Evolutionary conservation across 53 echinoderm and acorn worm genomes (phyloP).

Genomic region (Henricia sp.): DNA sequence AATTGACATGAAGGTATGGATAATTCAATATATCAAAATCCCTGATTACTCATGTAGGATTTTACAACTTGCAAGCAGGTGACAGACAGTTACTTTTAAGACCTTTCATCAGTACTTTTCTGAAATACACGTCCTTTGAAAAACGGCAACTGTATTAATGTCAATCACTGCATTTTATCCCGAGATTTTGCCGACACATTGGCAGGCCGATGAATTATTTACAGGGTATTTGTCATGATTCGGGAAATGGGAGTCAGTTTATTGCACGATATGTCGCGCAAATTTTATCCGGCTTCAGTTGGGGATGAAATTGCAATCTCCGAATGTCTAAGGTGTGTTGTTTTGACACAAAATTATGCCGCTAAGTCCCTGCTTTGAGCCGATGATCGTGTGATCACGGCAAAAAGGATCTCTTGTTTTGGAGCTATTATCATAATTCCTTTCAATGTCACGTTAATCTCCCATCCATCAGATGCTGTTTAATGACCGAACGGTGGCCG

Average conservation of each 20-base stretch:
- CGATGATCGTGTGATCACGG: constrained; percentile 1
- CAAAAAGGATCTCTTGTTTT: constrained; percentile 28
- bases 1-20: too few relatives aligned
- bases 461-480: constrained; percentile 11
- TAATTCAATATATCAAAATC: too few relatives aligned
- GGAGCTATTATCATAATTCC: constrained; percentile 38
- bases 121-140: too few relatives aligned
- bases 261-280: too few relatives aligned
- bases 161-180: too few relatives aligned
- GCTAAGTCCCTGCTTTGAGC: constrained; percentile 4
- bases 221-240: neutral
- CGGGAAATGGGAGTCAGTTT: too few relatives aligned
- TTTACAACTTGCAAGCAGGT: too few relatives aligned
- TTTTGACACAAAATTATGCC: constrained; percentile 20
- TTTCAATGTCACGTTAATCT: constrained; percentile 41
- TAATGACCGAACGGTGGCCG: constrained; percentile 48
- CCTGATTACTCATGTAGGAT: too few relatives aligned
- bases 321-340: neutral
- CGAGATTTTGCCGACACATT: too few relatives aligned
- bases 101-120: too few relatives aligned
- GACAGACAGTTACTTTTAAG: too few relatives aligned
- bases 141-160: too few relatives aligned
- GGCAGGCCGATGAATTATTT: neutral
- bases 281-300: neutral
- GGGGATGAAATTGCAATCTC: neutral